phyloP scores from a whole-genome alignment of 2,797 vertebrate species.

The Sebastolobus altivelis region DNA sequence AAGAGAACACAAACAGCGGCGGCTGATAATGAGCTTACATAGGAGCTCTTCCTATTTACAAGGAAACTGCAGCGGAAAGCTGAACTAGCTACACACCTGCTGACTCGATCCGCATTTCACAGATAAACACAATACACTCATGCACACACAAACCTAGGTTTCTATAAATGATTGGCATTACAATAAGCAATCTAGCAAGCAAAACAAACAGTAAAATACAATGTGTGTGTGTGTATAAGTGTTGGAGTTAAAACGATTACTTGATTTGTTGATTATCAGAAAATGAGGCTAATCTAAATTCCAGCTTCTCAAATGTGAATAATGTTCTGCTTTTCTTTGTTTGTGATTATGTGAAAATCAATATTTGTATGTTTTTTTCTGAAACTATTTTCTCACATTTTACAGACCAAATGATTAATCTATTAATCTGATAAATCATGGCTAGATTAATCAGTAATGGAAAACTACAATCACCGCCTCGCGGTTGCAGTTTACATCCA shows the following conservation, averaged over 20 bases:
- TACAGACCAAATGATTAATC: background rate
- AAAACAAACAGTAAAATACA: background rate
- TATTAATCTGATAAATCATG: background rate
- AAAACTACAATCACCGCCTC: background rate
- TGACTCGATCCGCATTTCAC: constrained; percentile 46
- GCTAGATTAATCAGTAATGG: background rate
- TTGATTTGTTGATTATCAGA: background rate
- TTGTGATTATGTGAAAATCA: background rate
- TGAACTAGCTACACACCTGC: constrained; percentile 52
- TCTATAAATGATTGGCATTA: background rate
- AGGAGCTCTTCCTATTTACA: constrained; percentile 67
- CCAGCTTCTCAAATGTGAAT: constrained; percentile 7
- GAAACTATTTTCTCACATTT: constrained; percentile 1
- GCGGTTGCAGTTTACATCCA: no score
- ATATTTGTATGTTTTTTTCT: no score
- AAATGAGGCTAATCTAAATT: background rate
- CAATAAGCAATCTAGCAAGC: background rate
- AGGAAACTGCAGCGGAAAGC: constrained; percentile 62
- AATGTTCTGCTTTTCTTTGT: constrained; percentile 1
- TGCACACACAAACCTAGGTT: background rate
- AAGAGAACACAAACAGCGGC: constrained; percentile 56
- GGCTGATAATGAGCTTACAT: constrained; percentile 73
- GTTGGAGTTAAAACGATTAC: background rate
- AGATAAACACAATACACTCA: background rate
- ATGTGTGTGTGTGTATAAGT: background rate